These are phyloP conservation scores for Drosophila cracens DNA, from an alignment of 2,888 invertebrate species.

Conservation along the genomic window DNA sequence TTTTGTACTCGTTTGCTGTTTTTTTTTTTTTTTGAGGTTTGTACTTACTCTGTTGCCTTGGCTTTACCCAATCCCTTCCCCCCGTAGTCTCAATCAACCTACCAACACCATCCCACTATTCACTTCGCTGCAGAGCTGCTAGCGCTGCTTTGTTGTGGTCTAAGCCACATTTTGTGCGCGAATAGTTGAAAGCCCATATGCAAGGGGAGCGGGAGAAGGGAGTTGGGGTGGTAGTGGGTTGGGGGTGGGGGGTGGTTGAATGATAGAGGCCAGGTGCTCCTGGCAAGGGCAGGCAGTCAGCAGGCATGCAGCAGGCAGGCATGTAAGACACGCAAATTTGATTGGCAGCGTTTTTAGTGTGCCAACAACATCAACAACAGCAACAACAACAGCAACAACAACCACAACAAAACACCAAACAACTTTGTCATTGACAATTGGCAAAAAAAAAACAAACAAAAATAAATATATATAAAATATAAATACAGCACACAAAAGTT, in stretches of 20 bases:
- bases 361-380: conserved; percentile 26
- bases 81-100: background rate
- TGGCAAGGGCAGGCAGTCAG: background rate
- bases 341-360: conserved; percentile 47
- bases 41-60: conserved; percentile 36
- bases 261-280: background rate
- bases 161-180: conserved; percentile 53
- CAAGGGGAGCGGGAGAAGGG: background rate
- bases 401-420: conserved; percentile 5
- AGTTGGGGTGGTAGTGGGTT: no score
- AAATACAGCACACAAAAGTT: conserved; percentile 18
- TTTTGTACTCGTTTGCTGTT: conserved; percentile 7
- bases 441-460: conserved; percentile 1
- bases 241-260: background rate
- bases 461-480: background rate
- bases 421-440: conserved; percentile 54
- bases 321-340: conserved; percentile 47
- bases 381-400: background rate
- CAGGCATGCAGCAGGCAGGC: background rate
- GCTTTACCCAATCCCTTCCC: background rate
- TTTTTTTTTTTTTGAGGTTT: conserved; percentile 37
- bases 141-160: conserved; percentile 64
- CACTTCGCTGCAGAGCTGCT: conserved; percentile 10
- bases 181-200: conserved; percentile 53
- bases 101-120: background rate